These are phyloP conservation scores for Macroglossus sobrinus DNA, from an alignment of 2,113 vertebrate species.

Conservation along the genomic window DNA sequence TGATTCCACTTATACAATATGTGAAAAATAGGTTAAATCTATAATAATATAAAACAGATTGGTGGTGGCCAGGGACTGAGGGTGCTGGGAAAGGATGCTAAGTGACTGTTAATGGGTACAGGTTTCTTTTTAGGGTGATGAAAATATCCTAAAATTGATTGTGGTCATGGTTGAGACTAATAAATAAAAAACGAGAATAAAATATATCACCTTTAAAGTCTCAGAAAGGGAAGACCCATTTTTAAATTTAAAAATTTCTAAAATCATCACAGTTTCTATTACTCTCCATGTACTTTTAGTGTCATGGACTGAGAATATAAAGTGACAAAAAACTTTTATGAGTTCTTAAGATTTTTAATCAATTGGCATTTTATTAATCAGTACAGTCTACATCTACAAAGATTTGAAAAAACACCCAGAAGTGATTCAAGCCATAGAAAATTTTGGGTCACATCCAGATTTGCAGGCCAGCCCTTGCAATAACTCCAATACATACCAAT, in stretches of 20 bases:
- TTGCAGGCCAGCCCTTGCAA: background rate
- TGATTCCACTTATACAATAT: background rate
- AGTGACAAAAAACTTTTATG: background rate
- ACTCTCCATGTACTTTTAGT: background rate
- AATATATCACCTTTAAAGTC: background rate
- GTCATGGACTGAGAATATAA: background rate
- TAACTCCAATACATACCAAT: background rate
- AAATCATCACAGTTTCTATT: background rate
- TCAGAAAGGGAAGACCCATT: background rate
- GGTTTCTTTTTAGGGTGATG: background rate
- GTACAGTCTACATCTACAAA: background rate
- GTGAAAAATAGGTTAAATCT: background rate
- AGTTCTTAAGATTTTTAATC: slow-evolving; percentile 6
- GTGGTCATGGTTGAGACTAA: background rate
- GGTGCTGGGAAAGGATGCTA: background rate
- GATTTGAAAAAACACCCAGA: background rate
- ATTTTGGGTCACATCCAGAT: background rate
- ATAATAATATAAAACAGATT: background rate
- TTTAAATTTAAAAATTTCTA: background rate
- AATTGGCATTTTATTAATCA: background rate
- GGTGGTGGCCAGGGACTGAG: background rate
- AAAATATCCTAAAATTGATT: background rate
- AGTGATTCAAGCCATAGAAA: background rate
- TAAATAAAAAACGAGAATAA: background rate
- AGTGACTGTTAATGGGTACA: background rate